A percentile compares a stretch with the other conserved stretches of the same genome.
These are phyloP conservation scores for Athripsodes cinereus DNA, from an alignment of 2,888 invertebrate species.

Conservation along the genomic window DNA sequence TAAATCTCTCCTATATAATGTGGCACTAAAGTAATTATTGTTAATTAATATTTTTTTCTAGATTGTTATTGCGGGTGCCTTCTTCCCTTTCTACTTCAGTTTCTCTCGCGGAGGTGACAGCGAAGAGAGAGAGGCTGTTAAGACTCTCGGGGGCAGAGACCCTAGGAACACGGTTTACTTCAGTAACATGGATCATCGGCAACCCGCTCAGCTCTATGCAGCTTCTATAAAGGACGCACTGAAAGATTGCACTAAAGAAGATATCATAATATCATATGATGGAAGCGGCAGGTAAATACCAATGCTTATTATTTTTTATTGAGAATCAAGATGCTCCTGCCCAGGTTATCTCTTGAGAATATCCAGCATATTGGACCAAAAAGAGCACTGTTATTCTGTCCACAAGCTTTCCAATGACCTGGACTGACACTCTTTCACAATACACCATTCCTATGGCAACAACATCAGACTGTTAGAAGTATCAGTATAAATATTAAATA, in stretches of 20 bases:
- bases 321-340: too few species aligned
- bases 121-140: slow-evolving; percentile 61
- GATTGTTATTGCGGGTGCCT: slow-evolving; percentile 79
- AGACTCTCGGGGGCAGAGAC: slow-evolving; percentile 63
- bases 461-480: too few species aligned
- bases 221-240: slow-evolving; percentile 57
- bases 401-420: too few species aligned
- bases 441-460: too few species aligned
- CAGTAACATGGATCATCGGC: slow-evolving; percentile 51
- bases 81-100: slow-evolving; percentile 88
- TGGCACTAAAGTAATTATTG: too few species aligned
- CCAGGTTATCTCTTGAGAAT: too few species aligned
- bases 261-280: slow-evolving; percentile 49
- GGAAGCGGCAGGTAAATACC: slow-evolving; percentile 42
- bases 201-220: slow-evolving; percentile 67
- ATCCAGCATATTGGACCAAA: too few species aligned
- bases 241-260: slow-evolving; percentile 43
- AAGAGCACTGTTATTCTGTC: too few species aligned
- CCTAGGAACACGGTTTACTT: slow-evolving; percentile 72
- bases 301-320: too few species aligned
- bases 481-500: too few species aligned
- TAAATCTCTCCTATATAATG: too few species aligned
- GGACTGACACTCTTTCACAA: too few species aligned
- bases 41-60: slow-evolving; percentile 36
- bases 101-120: slow-evolving; percentile 46